phyloP scores from a whole-genome alignment of 2,888 invertebrate genomes.

The Himalopsyche kuldschensis region DNA sequence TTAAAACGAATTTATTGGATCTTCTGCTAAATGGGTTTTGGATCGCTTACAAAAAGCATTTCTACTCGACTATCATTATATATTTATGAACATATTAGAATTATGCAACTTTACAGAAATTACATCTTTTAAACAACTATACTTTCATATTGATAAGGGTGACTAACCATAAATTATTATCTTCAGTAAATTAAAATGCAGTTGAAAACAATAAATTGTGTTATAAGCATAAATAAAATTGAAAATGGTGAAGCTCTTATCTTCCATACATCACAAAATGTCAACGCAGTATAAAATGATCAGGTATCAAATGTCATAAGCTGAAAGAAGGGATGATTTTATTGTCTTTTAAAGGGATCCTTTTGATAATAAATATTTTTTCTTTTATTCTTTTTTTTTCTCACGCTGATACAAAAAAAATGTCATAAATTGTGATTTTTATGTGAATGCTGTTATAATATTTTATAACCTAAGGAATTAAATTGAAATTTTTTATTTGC shows the following conservation, averaged over 20 bases:
- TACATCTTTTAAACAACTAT: no score
- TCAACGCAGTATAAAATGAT: background rate
- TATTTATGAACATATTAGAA: no score
- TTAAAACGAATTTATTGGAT: no score
- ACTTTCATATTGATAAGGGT: background rate
- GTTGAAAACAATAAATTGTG: no score
- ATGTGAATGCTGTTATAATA: background rate
- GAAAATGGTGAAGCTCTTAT: background rate
- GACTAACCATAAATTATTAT: no score
- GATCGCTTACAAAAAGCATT: no score
- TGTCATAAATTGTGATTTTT: background rate
- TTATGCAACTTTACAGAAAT: no score
- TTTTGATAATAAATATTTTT: background rate
- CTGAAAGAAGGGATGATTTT: background rate
- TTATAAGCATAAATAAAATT: background rate
- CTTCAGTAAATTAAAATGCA: no score
- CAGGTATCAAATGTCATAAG: background rate
- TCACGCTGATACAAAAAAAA: background rate
- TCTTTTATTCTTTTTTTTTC: background rate
- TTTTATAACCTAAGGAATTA: no score
- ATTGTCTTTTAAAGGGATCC: background rate
- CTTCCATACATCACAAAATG: background rate
- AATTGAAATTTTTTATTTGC: no score
- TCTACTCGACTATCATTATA: no score
- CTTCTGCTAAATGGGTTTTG: no score